Evolutionary conservation across 2,797 vertebrate species (phyloP), one percentile per base, ranked within the genome.

Genomic region (Darevskia nairensis): DNA sequence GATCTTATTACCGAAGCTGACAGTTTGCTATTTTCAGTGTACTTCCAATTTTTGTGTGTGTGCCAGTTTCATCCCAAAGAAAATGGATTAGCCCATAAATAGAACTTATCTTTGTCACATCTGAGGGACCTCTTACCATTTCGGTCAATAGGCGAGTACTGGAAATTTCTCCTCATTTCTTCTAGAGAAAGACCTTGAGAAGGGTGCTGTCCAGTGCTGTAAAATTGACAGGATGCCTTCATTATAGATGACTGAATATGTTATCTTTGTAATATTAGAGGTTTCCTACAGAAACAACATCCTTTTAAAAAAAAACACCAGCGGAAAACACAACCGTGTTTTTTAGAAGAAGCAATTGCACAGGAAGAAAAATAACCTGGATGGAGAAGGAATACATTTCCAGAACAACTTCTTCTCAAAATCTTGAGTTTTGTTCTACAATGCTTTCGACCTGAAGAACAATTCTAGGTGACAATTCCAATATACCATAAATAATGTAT

Each of bases 81-180:
- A 90, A 85, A 29, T 6, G 29, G 23, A 80, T 21, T 59, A 72
- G 61, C 15, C 25, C 85, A 75, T 46, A 7, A 59, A 41, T 29
- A 59, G n/a, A 46, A 50, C 13, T 69, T 13, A 87, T 13, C 32
- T 64, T 69, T 64, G 32, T 66, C 39, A 10, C 59, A 32, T 68
- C 10, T 39, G 44, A 88, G 6, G 1, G 2, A 10, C 59, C 41
- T 78, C 29, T 77, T 96, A 99, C 98, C 98, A 0, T 99, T 99
- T 92, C 98, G 97, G 95, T 99, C 99, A 1, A 98, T 96, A 0
- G 98, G 94, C 1, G 98, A 97, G 89, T 97, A 98, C 92, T 98
- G 98, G 95, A 98, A 97, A 95, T 92, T 98, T 91, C 97, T 97
- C n/a, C 97, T 97, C 79, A 98, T 95, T 74, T 99, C 98, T 72